A percentile compares a stretch with the other conserved stretches of the same genome.
These are phyloP conservation scores for Nannobrachium achirus DNA, from an alignment of 2,113 vertebrate species.

Conservation along the genomic window DNA sequence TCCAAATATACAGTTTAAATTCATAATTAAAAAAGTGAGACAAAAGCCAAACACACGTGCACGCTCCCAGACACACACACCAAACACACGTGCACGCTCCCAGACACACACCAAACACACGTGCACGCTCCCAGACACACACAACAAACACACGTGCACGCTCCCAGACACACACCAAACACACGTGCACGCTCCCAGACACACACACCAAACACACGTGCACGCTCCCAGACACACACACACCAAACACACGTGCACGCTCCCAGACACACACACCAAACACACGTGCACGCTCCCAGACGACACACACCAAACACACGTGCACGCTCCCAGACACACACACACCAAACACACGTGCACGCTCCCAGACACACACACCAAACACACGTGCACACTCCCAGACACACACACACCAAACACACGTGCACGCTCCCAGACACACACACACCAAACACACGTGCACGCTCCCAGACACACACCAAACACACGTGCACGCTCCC, in stretches of 20 bases:
- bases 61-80: not conserved
- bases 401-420: not conserved
- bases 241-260: not conserved
- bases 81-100: not conserved
- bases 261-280: not conserved
- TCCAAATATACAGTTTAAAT: too few relatives aligned
- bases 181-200: not conserved
- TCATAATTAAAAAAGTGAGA: too few relatives aligned
- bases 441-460: not conserved
- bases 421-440: too few relatives aligned
- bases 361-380: not conserved
- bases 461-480: not conserved
- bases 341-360: not conserved
- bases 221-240: too few relatives aligned
- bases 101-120: not conserved
- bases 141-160: not conserved
- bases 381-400: not conserved
- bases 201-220: not conserved
- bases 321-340: not conserved
- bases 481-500: not conserved
- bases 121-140: not conserved
- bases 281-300: too few relatives aligned
- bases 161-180: not conserved
- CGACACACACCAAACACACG: not conserved
- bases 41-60: too few relatives aligned